Evolutionary conservation across 2,888 invertebrate genomes (phyloP).

Genomic region (Hypsopygia costalis): DNA sequence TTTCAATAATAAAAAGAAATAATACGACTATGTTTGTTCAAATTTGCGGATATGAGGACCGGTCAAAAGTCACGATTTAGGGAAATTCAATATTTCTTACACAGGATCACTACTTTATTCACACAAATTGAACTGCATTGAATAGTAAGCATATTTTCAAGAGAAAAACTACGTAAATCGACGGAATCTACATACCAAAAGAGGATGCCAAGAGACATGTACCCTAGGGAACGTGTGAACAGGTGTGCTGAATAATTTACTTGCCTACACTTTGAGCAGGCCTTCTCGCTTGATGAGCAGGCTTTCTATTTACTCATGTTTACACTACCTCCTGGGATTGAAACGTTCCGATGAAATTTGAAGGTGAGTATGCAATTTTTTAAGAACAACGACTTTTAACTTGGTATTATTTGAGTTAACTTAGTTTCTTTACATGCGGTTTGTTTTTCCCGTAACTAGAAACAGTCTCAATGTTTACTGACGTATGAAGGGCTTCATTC

Average conservation of each 20-base stretch:
- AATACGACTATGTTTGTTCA: too few species aligned
- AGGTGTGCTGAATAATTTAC: conserved; percentile 56
- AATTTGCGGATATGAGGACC: too few species aligned
- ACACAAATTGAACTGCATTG: too few species aligned
- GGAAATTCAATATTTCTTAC: too few species aligned
- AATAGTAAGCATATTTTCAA: too few species aligned
- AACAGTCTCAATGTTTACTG: not conserved
- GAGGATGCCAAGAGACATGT: conserved; percentile 27
- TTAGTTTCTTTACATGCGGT: not conserved
- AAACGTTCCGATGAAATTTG: conserved; percentile 4
- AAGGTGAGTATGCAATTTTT: conserved; percentile 30
- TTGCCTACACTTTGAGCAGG: conserved; percentile 39
- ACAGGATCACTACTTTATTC: too few species aligned
- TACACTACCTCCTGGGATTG: conserved; percentile 20
- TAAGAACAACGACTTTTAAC: conserved; percentile 28
- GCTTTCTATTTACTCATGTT: conserved; percentile 24
- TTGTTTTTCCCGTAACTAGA: not conserved
- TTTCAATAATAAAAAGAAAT: too few species aligned
- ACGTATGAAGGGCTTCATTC: not conserved
- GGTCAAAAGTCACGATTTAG: too few species aligned
- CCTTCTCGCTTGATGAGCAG: conserved; percentile 31
- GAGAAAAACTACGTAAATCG: conserved; percentile 24
- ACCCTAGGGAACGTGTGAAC: conserved; percentile 37
- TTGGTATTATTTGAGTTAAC: conserved; percentile 16
- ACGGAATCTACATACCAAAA: conserved; percentile 43